These are phyloP conservation scores for Lichenostomus cassidix DNA, from an alignment of 2,113 vertebrate species.

Conservation along the genomic window DNA sequence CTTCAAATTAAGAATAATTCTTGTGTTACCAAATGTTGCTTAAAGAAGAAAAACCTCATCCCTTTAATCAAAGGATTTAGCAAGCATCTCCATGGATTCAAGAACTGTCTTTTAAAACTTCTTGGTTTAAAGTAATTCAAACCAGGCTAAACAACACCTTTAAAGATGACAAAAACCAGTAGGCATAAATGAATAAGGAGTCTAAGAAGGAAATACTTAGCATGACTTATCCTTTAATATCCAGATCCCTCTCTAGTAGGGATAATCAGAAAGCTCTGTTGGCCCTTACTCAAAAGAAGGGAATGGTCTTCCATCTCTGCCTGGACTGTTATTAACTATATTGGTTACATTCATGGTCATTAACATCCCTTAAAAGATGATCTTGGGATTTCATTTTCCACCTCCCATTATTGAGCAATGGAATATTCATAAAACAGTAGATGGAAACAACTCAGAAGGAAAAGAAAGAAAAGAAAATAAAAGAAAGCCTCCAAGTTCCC, in stretches of 20 bases:
- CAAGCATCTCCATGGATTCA: constrained; percentile 6
- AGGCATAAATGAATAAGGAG: constrained; percentile 19
- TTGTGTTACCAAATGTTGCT: neutral
- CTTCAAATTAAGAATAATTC: neutral
- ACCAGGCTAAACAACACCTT: constrained; percentile 57
- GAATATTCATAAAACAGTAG: constrained; percentile 39
- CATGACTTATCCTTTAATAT: constrained; percentile 40
- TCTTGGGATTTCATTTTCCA: constrained; percentile 45
- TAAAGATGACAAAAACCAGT: constrained; percentile 40
- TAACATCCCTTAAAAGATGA: constrained; percentile 39
- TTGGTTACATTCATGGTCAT: constrained; percentile 43
- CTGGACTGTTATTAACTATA: constrained; percentile 18
- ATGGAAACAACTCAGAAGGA: neutral
- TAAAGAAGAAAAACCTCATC: neutral
- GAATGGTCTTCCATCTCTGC: constrained; percentile 10
- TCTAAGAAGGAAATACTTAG: constrained; percentile 47
- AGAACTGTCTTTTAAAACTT: neutral
- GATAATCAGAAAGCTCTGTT: constrained; percentile 57
- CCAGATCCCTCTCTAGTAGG: constrained; percentile 27
- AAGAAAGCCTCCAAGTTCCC: neutral
- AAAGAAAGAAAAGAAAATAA: constrained; percentile 3
- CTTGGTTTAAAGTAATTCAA: constrained; percentile 47
- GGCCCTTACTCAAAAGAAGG: constrained; percentile 32
- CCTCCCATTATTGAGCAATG: constrained; percentile 44
- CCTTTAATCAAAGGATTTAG: constrained; percentile 29